Base-by-base conservation (phyloP, 2,113 vertebrate species). In the Nerophis lumbriciformis region DNA sequence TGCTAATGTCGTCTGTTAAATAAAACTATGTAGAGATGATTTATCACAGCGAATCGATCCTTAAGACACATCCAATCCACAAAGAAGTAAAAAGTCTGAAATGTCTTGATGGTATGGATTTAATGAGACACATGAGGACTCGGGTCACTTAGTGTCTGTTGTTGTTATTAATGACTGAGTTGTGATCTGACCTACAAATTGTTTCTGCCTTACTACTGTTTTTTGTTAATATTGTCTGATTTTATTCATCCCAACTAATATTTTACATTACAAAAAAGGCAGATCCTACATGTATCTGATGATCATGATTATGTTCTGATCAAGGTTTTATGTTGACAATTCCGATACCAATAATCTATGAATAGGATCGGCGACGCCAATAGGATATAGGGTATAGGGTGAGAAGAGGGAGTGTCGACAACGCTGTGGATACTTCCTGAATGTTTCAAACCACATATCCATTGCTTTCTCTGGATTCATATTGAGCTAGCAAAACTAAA, bases 1-100 rank as follows among this genome's bases (percentile, higher is more conserved):
- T 86, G 82, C 82, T 87, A 85, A 85, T 86, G 81, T 83, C 80
- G 87, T 87, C 81, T 75, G 72, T 82, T 82, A 79, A 82, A 86
- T 84, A 86, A 81, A 75, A 78, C 76, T 71, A 62, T 60, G 66
- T 69, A 69, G 16, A 73, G 76, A 78, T 76, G 79, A 85, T 84
- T 81, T 68, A 86, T 83, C 12, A 19, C 73, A 63, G 61, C 6
- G 49, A 77, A 85, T 87, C 54, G 79, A 84, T 86, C 77, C 4
- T 8, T 35, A 59, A 62, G 51, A 75, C 67, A 62, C 53, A 76
- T 73, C 55, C 53, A 71, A 72, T 81, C 48, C 11, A 54, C 72
- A 74, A 71, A 81, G 73, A 79, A 61, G 59, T 56, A 62, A 61
- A 75, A 75, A 68, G 51, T 62, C 60, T 59, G 35, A 73, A 11